phyloP scores from a whole-genome alignment of 2,888 invertebrate species.

The Euclidia mi region DNA sequence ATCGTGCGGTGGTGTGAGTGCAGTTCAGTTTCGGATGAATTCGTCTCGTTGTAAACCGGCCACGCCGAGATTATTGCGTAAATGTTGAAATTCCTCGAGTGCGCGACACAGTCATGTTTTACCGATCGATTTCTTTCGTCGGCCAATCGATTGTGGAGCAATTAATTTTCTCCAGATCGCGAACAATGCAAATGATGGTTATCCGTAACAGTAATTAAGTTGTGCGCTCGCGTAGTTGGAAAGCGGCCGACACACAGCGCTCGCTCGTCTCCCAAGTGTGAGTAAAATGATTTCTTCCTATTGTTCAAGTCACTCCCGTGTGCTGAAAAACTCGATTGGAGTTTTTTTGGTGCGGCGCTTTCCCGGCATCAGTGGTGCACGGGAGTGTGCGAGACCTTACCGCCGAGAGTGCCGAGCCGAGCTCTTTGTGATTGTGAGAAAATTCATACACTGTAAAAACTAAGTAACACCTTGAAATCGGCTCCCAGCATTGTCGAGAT shows the following conservation, averaged over 20 bases:
- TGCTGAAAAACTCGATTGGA: conserved; percentile 68
- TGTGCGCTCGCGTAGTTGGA: conserved; percentile 76
- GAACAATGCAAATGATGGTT: conserved; percentile 88
- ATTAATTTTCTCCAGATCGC: conserved; percentile 85
- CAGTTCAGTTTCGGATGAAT: conserved; percentile 49
- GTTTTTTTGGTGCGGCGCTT: conserved; percentile 74
- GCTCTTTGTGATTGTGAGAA: conserved; percentile 66
- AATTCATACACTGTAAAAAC: conserved; percentile 55
- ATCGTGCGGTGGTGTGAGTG: conserved; percentile 44
- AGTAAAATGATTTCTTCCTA: conserved; percentile 85
- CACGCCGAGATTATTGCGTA: conserved; percentile 22
- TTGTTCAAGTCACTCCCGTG: conserved; percentile 74
- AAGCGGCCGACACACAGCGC: conserved; percentile 78
- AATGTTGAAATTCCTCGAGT: conserved; percentile 44
- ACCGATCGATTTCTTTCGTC: conserved; percentile 72
- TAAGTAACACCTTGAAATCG: conserved; percentile 63
- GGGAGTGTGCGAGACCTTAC: conserved; percentile 6
- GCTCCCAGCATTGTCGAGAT: conserved; percentile 67
- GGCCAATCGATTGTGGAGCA: conserved; percentile 74
- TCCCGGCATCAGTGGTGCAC: conserved; percentile 63
- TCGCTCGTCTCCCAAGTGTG: conserved; percentile 75
- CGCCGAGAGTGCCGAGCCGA: conserved; percentile 12
- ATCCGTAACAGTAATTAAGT: conserved; percentile 80
- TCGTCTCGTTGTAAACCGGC: conserved; percentile 19
- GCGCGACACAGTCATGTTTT: conserved; percentile 51